Base-by-base conservation (phyloP, 2,113 vertebrate species). In the human (Homo sapiens) region DNA sequence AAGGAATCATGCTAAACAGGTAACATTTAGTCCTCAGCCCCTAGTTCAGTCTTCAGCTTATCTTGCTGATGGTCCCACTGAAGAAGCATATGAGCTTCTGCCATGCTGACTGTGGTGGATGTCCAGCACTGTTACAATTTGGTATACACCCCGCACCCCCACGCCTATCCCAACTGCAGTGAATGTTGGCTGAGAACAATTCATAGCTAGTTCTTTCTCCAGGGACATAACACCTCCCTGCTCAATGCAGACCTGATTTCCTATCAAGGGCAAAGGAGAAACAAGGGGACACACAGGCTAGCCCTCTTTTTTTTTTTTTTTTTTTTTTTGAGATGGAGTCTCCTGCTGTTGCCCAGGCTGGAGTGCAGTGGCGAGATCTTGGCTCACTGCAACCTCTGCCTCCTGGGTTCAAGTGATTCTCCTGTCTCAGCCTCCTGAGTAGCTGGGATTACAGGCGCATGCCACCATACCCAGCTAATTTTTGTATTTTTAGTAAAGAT, bases 381-480 rank as follows among this genome's bases (percentile, higher is more conserved):
- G 52, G 18, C 52, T 20, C 6, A 55, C 52, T 20, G 18, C 52
- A 55, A 55, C 52, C 52, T 6, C 18, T 0, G 2, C 52, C 52
- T 55, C 52, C 52, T 18, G 18, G 18, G 52, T 55, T 20, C 18
- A 55, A 55, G 52, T 2, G 6, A 55, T 55, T 7, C 52, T 20
- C 52, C 52, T 7, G 52, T 55, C 52, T 20, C 52, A 20, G 52
- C 52, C 52, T 55, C 52, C 52, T 55, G 52, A 55, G 52, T 55
- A 20, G 52, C 52, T 55, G 18, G 18, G 52, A 55, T 55, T 55
- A 20, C 6, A 20, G 52, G 52, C 0, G 0, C 18, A 1, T 0
- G 6, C 52, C 52, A 55, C 6, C 17, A 55, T 18, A 55, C 52
- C 6, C 6, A 0, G 52, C 52, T 20, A 55, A 55, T 55, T 55